These are phyloP conservation scores for Thamnaconus septentrionalis DNA, from an alignment of 2,113 vertebrate genomes.

Conservation along the genomic window DNA sequence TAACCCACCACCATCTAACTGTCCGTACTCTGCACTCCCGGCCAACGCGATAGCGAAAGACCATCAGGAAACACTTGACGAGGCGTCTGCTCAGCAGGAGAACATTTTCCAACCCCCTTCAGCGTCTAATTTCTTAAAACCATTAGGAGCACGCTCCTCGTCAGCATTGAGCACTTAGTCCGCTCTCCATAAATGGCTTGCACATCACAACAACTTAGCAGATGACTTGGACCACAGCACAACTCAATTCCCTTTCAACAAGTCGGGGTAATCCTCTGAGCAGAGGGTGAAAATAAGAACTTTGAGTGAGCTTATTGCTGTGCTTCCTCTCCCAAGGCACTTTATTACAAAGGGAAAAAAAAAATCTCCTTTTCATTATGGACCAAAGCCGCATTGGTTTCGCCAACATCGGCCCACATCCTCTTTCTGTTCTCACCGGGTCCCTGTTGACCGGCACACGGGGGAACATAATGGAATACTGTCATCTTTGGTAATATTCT, in stretches of 20 bases:
- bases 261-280: conserved; percentile 1
- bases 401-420: conserved; percentile 5
- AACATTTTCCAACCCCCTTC: conserved; percentile 18
- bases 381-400: conserved; percentile 18
- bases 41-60: too few species aligned
- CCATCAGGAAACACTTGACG: conserved; percentile 31
- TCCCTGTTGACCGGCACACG: conserved; percentile 5
- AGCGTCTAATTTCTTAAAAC: conserved; percentile 20
- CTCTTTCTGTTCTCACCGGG: neutral
- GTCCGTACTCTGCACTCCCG: too few species aligned
- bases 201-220: conserved; percentile 26
- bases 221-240: neutral
- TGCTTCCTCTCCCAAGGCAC: conserved; percentile 21
- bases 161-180: conserved; percentile 8
- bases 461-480: conserved; percentile 5
- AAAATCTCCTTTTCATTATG: conserved; percentile 25
- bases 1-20: too few species aligned
- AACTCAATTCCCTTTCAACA: conserved; percentile 2
- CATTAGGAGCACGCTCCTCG: conserved; percentile 44
- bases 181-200: conserved; percentile 4
- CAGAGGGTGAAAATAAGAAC: conserved; percentile 41
- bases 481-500: conserved; percentile 13
- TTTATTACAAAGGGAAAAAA: conserved; percentile 15
- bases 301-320: conserved; percentile 7
- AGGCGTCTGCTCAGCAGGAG: conserved; percentile 16